A percentile compares a stretch with the other conserved stretches of the same genome.
Conservation (phyloP, 2,888 invertebrate genomes). For the Kuschelorhynchus macadamiae region DNA sequence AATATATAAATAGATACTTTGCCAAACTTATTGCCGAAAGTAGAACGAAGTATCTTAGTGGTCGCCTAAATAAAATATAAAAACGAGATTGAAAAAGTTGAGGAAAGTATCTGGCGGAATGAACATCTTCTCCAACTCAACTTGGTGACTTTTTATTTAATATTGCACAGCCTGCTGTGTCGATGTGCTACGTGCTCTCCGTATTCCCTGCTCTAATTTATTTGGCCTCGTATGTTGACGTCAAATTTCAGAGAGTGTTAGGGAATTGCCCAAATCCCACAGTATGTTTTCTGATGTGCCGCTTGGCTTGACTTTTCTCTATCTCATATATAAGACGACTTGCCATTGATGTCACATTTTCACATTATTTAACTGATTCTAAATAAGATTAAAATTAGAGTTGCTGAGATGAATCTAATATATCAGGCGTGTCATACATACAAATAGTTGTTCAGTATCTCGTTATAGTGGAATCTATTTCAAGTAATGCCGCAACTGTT, state of each 20-base stretch:
- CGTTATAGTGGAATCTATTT: too few relatives aligned
- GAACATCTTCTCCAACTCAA: conserved; percentile 22
- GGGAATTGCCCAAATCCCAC: conserved; percentile 66
- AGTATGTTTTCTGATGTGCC: conserved; percentile 67
- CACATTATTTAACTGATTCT: conserved; percentile 23
- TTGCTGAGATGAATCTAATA: background rate
- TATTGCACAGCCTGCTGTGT: conserved; percentile 41
- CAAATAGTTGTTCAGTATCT: too few relatives aligned
- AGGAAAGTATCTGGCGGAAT: conserved; percentile 30
- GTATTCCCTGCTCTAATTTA: conserved; percentile 65
- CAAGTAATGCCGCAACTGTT: too few relatives aligned
- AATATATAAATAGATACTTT: too few relatives aligned
- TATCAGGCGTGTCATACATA: too few relatives aligned
- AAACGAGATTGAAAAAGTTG: conserved; percentile 31
- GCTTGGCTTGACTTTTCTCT: conserved; percentile 32
- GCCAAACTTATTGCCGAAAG: background rate
- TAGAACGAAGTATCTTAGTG: background rate
- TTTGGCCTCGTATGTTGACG: conserved; percentile 63
- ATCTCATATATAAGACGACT: conserved; percentile 24
- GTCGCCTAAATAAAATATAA: background rate
- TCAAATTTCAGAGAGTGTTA: conserved; percentile 55
- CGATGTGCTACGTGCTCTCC: conserved; percentile 39
- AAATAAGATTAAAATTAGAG: conserved; percentile 9
- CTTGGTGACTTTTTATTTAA: conserved; percentile 46
- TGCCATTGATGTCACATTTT: conserved; percentile 16